Conservation (phyloP, 2,113 vertebrate genomes). For the Tetrao urogallus region DNA sequence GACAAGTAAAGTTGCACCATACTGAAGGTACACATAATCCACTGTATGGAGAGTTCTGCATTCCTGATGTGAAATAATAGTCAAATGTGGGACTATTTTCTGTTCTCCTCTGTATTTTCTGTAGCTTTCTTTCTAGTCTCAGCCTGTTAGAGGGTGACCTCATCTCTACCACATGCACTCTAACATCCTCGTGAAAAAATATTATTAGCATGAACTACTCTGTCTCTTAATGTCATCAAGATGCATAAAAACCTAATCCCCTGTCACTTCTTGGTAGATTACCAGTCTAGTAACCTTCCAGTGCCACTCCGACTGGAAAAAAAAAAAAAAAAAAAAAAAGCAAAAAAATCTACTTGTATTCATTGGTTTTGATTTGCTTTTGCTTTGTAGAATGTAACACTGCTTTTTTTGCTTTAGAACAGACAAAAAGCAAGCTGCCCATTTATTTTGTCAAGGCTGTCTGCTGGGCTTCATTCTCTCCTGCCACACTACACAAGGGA, state of each 20-base stretch:
- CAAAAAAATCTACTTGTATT: rapidly evolving
- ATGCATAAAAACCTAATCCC: not conserved
- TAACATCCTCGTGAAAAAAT: not conserved
- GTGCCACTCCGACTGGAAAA: not conserved
- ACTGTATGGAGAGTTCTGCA: not conserved
- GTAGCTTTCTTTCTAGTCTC: not conserved
- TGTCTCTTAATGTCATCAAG: not conserved
- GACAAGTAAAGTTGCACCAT: not conserved
- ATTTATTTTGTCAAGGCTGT: not conserved
- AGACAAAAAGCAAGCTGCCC: not conserved
- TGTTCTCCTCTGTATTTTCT: not conserved
- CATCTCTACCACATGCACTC: not conserved
- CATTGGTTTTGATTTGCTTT: not conserved
- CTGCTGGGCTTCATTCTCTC: not conserved
- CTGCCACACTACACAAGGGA: not conserved
- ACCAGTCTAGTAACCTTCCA: not conserved
- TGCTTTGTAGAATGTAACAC: not conserved
- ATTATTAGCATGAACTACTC: not conserved
- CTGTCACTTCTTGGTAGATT: not conserved
- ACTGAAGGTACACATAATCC: not conserved
- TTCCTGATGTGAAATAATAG: not conserved
- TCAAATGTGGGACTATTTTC: not conserved
- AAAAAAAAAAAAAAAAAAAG: not conserved
- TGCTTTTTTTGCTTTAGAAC: not conserved
- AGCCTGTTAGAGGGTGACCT: not conserved